Base-by-base conservation (phyloP, 53 echinoderm and acorn worm species). In the Holothuria scabra region DNA sequence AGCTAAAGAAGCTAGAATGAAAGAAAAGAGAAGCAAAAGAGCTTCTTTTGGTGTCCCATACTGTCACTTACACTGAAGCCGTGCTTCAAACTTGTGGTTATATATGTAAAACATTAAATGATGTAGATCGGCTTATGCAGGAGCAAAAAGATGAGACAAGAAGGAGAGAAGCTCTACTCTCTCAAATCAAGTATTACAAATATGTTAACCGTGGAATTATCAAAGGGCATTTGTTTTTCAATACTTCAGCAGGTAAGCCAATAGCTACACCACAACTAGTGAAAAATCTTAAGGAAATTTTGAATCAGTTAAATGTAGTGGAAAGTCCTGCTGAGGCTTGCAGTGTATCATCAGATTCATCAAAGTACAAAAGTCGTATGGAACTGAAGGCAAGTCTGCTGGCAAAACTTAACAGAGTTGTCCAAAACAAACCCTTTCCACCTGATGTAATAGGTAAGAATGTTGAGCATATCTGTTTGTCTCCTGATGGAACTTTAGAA, bases 161-260 rank as follows among this genome's bases (percentile, higher is more conserved):
- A 34, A 70, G 71, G 30, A 70, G 38, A 70, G 38, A 70, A 12
- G 71, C 71, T n/a, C 38, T 70, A 20, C 32, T 70, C 38, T 33
- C 26, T 41, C 71, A 70, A 41, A 70, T 70, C 8, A 70, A 70
- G 38, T 70, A 70, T 41, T 70, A 70, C 71, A 70, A 70, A 70
- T 70, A 41, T 70, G 71, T 70, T 5, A 70, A 12, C 71, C 25
- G 30, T 26, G 71, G 71, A 6, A 30, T 30, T 70, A 34, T 70
- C n/a, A n/a, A n/a, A n/a, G n/a, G n/a, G n/a, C n/a, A n/a, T n/a
- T n/a, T n/a, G n/a, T n/a, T n/a, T n/a, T 70, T 70, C 71, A 70
- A 34, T 5, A 70, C 25, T 34, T 70, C 71, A 70, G 71, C 19
- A 12, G 16, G 21, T 58, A 16, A 58, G 21, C 21, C 59, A 16